These are phyloP conservation scores for Montipora capricornis DNA, from an alignment of 64 coral and sea anemone genomes.

Conservation along the genomic window DNA sequence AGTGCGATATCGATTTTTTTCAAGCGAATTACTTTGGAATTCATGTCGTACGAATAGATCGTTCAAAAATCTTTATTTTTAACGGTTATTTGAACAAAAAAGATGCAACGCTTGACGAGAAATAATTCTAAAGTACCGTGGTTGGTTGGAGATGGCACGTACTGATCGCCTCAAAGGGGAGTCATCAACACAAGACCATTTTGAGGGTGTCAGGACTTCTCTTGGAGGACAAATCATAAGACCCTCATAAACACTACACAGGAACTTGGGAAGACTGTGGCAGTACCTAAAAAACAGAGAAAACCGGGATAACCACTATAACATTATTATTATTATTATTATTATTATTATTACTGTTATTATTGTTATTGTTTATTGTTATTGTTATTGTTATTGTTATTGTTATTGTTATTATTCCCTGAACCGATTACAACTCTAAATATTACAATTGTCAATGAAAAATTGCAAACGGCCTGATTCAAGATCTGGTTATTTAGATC, in stretches of 20 bases:
- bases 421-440: too few species aligned
- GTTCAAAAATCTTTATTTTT: too few species aligned
- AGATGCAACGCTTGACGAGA: too few species aligned
- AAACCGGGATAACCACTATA: neutral
- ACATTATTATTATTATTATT: neutral
- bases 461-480: too few species aligned
- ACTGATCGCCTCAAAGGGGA: constrained; percentile 72
- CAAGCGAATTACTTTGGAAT: too few species aligned
- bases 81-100: too few species aligned
- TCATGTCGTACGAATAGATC: too few species aligned
- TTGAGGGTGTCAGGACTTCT: constrained; percentile 84
- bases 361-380: too few species aligned
- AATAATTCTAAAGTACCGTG: constrained; percentile 43
- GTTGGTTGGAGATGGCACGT: constrained; percentile 49
- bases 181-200: constrained; percentile 71
- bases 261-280: constrained; percentile 66
- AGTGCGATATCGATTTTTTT: too few species aligned
- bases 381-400: neutral
- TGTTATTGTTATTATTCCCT: too few species aligned
- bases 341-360: neutral
- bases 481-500: too few species aligned
- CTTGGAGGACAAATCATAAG: constrained; percentile 89
- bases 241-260: constrained; percentile 92
- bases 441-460: too few species aligned
- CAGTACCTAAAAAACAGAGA: constrained; percentile 55